Conservation (phyloP, 2,888 invertebrate species). For the Diarsia mendica region DNA sequence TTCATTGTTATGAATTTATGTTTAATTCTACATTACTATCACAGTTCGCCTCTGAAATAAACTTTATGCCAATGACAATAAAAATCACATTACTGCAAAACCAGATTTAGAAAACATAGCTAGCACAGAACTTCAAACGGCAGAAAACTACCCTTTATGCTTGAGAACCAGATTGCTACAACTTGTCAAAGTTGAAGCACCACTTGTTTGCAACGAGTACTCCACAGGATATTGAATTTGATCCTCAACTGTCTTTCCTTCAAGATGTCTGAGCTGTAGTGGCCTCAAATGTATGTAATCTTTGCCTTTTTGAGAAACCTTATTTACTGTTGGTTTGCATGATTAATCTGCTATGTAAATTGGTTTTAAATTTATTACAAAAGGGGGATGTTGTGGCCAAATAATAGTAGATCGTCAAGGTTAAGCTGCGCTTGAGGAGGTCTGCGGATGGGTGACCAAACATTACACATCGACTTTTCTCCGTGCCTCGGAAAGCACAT, state of each 20-base stretch:
- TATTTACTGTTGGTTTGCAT: background rate
- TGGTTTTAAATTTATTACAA: background rate
- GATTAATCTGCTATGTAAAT: background rate
- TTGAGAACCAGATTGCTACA: conserved; percentile 9
- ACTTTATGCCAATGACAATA: background rate
- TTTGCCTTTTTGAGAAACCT: background rate
- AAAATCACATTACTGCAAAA: background rate
- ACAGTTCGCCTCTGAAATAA: background rate
- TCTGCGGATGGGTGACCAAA: no score
- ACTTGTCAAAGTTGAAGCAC: conserved; percentile 49
- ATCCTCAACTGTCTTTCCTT: conserved; percentile 15
- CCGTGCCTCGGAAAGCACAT: no score
- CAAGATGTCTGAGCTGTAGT: conserved; percentile 46
- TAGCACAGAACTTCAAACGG: background rate
- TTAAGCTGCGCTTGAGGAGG: no score
- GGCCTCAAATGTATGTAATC: conserved; percentile 19
- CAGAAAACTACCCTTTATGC: background rate
- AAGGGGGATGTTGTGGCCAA: background rate
- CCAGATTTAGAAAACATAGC: background rate
- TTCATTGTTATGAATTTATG: background rate
- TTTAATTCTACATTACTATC: background rate
- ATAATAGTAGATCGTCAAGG: background rate
- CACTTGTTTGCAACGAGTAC: conserved; percentile 29
- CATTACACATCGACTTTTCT: no score
- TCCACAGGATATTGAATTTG: conserved; percentile 55